Conservation (phyloP, 1,140 invertebrate genomes). For the Myzus persicae region DNA sequence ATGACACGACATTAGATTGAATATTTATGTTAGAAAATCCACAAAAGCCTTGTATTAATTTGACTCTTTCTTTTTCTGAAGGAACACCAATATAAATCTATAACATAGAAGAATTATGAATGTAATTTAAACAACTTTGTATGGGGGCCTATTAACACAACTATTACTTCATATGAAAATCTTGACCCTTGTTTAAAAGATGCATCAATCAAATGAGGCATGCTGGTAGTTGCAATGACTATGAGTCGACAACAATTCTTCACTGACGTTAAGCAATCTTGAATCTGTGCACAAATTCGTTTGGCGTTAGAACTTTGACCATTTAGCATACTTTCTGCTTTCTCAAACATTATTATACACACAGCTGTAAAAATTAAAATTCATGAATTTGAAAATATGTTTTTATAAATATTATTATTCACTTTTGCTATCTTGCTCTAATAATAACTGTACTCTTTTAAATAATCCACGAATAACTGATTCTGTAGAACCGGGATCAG, state of each 20-base stretch:
- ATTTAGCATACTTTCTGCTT: conserved; percentile 60
- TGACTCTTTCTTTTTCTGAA: conserved; percentile 70
- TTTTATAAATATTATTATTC: conserved; percentile 34
- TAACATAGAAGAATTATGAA: conserved; percentile 62
- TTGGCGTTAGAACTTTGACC: conserved; percentile 23
- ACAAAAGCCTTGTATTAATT: conserved; percentile 64
- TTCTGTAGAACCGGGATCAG: conserved; percentile 66
- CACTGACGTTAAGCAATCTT: conserved; percentile 50
- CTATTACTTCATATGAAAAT: conserved; percentile 64
- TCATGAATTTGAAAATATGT: conserved; percentile 46
- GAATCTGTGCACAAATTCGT: conserved; percentile 49
- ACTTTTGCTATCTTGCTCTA: conserved; percentile 61
- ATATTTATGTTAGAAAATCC: conserved; percentile 54
- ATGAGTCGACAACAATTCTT: conserved; percentile 57
- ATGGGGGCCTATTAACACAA: background rate
- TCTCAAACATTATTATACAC: conserved; percentile 60
- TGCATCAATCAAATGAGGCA: conserved; percentile 63
- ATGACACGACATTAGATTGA: conserved; percentile 59
- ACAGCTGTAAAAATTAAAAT: conserved; percentile 51
- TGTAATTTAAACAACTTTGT: background rate
- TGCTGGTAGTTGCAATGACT: conserved; percentile 65
- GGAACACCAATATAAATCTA: conserved; percentile 76
- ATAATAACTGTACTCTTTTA: conserved; percentile 63
- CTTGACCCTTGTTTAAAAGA: conserved; percentile 64
- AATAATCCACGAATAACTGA: conserved; percentile 64